phyloP scores from a whole-genome alignment of 2,113 vertebrate genomes.

The Rhinolophus sinicus region DNA sequence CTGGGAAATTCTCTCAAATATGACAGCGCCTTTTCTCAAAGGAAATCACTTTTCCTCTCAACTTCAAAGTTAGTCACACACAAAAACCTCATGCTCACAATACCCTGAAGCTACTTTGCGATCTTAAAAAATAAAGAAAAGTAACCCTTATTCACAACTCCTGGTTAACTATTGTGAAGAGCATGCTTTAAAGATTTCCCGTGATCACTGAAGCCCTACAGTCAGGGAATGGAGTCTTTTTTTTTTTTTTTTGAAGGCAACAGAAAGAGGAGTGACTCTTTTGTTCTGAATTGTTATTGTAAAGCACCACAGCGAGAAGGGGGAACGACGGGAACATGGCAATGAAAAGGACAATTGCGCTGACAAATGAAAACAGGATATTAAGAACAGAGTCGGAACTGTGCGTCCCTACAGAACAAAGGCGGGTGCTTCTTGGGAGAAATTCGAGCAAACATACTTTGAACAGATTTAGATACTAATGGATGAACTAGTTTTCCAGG shows the following conservation, averaged over 20 bases:
- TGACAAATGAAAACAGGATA: slow-evolving; percentile 60
- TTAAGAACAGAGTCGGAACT: slow-evolving; percentile 49
- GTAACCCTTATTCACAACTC: slow-evolving; percentile 7
- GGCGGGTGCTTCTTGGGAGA: slow-evolving; percentile 10
- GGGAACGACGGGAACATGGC: slow-evolving; percentile 32
- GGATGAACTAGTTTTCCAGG: background rate
- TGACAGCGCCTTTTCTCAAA: slow-evolving; percentile 56
- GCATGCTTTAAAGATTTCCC: slow-evolving; percentile 66
- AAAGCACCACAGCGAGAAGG: slow-evolving; percentile 54
- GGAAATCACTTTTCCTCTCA: slow-evolving; percentile 52
- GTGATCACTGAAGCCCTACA: slow-evolving; percentile 54
- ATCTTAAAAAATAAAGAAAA: slow-evolving; percentile 58
- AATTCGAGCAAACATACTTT: slow-evolving; percentile 39
- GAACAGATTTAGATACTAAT: slow-evolving; percentile 56
- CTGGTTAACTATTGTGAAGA: slow-evolving; percentile 62
- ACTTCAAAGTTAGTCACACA: slow-evolving; percentile 66
- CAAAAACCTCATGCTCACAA: slow-evolving; percentile 40
- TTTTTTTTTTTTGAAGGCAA: slow-evolving; percentile 19
- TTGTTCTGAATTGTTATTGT: slow-evolving; percentile 60
- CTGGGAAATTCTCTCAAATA: slow-evolving; percentile 35
- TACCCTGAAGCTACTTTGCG: slow-evolving; percentile 33
- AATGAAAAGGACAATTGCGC: slow-evolving; percentile 56
- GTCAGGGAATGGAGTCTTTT: slow-evolving; percentile 31
- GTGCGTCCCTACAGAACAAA: slow-evolving; percentile 51
- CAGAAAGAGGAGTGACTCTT: slow-evolving; percentile 69